Evolutionary conservation across 92 coral and sea anemone genomes (phyloP), one percentile per base, ranked within the genome.

Genomic region (Plumapathes pennacea): DNA sequence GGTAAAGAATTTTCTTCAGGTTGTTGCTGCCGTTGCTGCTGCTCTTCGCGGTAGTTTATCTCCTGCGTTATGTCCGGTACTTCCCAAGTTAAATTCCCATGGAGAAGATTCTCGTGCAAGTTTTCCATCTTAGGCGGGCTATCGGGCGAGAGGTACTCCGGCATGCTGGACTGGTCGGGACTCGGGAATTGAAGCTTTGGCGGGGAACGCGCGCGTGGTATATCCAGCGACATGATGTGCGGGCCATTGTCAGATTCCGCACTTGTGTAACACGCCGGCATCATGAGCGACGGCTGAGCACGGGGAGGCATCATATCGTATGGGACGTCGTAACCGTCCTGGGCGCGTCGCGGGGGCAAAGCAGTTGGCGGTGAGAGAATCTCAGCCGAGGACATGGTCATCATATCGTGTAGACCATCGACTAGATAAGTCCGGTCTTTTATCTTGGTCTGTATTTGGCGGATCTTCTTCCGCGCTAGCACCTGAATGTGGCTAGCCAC

Each of bases 401-500:
- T 83, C 67, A 87, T 72, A 18, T 87, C 96, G 38, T 87, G 96
- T 21, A 88, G 71, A 46, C 85, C 84, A 46, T 88, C 90, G 27
- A 75, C 63, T 17, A 76, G 49, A 45, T 46, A 82, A 11, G 85
- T 68, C 37, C 68, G 54, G 25, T 88, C 96, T 58, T 88, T 88
- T 38, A 88, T 77, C 57, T 85, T 88, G 19, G 90, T 72, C 56
- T 88, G 96, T 45, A 88, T 83, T 39, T 88, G 96, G 11, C 99
- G 96, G 21, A 88, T 80, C 23, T 94, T 94, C 71, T 94, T 94
- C 46, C 99, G 63, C 36, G 99, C 99, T 33, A 94, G 65, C 6
- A 94, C 99, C 54, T 94, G 99, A 50, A 94, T 94, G 78, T 94
- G 99, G 39, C 99, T 94, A 14, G 99, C 99, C 3, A 94, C 99